Conservation (phyloP, 2,113 vertebrate genomes). For the Sorex araneus region DNA sequence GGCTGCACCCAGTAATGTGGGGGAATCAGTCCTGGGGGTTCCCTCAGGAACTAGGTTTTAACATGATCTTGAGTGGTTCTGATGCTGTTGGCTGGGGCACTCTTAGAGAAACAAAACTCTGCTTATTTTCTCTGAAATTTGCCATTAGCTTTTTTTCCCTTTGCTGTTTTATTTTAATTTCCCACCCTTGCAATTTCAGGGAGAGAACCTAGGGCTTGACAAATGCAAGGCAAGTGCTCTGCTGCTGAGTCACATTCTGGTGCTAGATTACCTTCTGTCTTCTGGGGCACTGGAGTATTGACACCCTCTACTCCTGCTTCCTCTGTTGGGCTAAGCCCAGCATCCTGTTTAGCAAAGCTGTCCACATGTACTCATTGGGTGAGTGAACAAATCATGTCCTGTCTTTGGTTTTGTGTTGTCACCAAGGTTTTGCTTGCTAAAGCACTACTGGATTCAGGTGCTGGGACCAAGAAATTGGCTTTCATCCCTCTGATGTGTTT, state of each 20-base stretch:
- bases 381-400: not conserved
- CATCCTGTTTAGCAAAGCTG: not conserved
- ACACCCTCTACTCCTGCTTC: not conserved
- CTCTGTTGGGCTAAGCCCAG: not conserved
- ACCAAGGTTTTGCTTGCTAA: not conserved
- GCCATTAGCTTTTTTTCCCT: not conserved
- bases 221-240: too few species aligned
- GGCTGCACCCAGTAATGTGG: too few species aligned
- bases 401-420: not conserved
- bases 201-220: too few species aligned
- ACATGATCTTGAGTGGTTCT: not conserved
- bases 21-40: too few species aligned
- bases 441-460: not conserved
- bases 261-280: not conserved
- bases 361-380: not conserved
- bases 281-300: not conserved
- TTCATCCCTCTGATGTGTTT: not conserved
- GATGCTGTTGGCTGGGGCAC: not conserved
- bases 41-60: not conserved
- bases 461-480: conserved; percentile 5
- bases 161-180: not conserved
- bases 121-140: conserved; percentile 4
- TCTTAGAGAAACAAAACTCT: not conserved
- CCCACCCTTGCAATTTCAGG: too few species aligned
- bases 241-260: too few species aligned